These are phyloP conservation scores for Miltochrista miniata DNA, from an alignment of 2,888 invertebrate genomes.

Conservation along the genomic window DNA sequence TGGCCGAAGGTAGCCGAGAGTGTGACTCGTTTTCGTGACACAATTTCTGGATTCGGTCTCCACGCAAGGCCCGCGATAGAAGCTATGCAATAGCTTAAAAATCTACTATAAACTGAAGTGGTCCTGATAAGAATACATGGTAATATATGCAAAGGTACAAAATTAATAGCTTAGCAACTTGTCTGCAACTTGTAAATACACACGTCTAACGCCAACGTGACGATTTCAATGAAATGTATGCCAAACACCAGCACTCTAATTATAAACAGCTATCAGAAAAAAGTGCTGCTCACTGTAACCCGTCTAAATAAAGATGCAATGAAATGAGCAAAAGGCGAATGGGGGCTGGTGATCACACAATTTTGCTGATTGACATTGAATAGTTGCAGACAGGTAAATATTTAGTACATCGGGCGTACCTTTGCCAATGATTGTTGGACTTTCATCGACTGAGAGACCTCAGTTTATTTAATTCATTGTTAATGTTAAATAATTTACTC, in stretches of 20 bases:
- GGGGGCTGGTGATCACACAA: slow-evolving; percentile 41
- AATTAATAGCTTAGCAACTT: slow-evolving; percentile 46
- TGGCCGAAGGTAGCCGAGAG: too few species aligned
- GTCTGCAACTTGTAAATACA: slow-evolving; percentile 47
- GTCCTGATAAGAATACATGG: slow-evolving; percentile 15
- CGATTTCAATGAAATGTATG: slow-evolving; percentile 64
- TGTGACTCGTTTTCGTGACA: too few species aligned
- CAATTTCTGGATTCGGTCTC: too few species aligned
- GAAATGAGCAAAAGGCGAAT: slow-evolving; percentile 38
- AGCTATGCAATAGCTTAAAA: too few species aligned
- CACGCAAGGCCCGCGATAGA: too few species aligned
- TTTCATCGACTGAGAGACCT: slow-evolving; percentile 69
- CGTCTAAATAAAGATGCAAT: slow-evolving; percentile 55
- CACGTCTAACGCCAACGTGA: slow-evolving; percentile 52
- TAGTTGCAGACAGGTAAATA: slow-evolving; percentile 73
- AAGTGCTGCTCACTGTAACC: slow-evolving; percentile 46
- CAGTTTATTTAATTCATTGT: slow-evolving; percentile 60
- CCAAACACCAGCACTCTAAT: slow-evolving; percentile 63
- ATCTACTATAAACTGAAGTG: slow-evolving; percentile 15
- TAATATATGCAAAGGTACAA: slow-evolving; percentile 43
- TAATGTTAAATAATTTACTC: slow-evolving; percentile 54
- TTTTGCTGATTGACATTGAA: slow-evolving; percentile 56
- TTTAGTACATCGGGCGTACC: slow-evolving; percentile 70
- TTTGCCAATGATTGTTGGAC: slow-evolving; percentile 76
- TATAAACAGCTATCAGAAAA: slow-evolving; percentile 60